phyloP scores from a whole-genome alignment of 2,888 invertebrate species.

The Brenthis hecate region DNA sequence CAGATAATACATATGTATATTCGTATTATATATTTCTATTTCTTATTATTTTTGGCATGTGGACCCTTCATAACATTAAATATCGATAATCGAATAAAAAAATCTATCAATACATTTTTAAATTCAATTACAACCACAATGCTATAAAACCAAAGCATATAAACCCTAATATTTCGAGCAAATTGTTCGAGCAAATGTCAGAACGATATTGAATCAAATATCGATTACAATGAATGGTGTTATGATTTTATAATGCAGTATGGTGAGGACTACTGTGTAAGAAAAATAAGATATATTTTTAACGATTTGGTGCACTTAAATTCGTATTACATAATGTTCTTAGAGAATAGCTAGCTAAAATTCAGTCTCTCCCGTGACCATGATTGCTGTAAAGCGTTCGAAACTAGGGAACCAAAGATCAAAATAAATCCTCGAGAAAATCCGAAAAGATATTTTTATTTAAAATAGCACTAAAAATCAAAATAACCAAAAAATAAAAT shows the following conservation, averaged over 20 bases:
- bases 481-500: no score
- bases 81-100: constrained; percentile 8
- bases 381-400: no score
- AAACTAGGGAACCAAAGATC: no score
- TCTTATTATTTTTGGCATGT: not conserved
- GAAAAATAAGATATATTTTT: not conserved
- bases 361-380: no score
- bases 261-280: constrained; percentile 32
- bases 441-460: no score
- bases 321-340: no score
- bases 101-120: constrained; percentile 10
- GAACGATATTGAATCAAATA: constrained; percentile 69
- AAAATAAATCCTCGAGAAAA: no score
- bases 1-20: no score
- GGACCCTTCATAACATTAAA: not conserved
- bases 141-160: constrained; percentile 27
- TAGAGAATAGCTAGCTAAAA: no score
- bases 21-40: no score
- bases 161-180: constrained; percentile 46
- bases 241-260: constrained; percentile 32
- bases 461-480: no score
- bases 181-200: constrained; percentile 43
- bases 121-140: constrained; percentile 16
- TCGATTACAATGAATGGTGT: constrained; percentile 30
- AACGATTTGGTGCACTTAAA: not conserved